Evolutionary conservation across 2,113 vertebrate species (phyloP).

Genomic region (Notarius quadriscutis): DNA sequence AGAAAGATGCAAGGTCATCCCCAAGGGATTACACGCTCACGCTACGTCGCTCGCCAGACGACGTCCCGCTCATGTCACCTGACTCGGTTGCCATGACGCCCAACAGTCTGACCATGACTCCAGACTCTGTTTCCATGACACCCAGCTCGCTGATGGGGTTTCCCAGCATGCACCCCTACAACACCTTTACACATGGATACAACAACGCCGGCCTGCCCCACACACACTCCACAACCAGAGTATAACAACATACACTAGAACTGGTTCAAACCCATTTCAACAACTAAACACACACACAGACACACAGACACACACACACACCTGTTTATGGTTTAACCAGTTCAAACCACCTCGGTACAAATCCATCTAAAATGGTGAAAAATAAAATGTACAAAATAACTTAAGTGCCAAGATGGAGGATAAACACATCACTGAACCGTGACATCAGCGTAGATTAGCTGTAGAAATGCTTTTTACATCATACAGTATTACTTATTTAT

Average conservation of each 20-base stretch:
- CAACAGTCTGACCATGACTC: constrained; percentile 81
- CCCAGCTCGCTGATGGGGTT: constrained; percentile 96
- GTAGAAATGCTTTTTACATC: constrained; percentile 16
- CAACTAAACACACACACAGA: background rate
- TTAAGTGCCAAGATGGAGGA: constrained; percentile 15
- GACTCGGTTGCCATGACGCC: constrained; percentile 90
- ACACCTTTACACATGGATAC: constrained; percentile 93
- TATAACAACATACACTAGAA: constrained; percentile 75
- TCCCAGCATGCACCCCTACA: constrained; percentile 96
- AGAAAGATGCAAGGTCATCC: constrained; percentile 80
- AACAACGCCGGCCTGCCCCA: constrained; percentile 93
- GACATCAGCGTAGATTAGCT: constrained; percentile 9
- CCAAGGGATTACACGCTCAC: constrained; percentile 90
- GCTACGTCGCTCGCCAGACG: constrained; percentile 91
- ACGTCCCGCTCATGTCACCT: constrained; percentile 95
- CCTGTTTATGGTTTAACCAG: constrained; percentile 1
- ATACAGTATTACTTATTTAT: background rate
- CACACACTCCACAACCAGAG: constrained; percentile 96
- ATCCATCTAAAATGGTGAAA: background rate
- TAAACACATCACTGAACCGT: background rate
- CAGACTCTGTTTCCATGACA: constrained; percentile 94
- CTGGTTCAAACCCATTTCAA: constrained; percentile 18
- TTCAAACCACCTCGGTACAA: background rate
- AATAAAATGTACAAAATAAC: constrained; percentile 5
- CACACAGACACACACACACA: constrained; percentile 13